phyloP scores from a whole-genome alignment of 2,797 vertebrate species.

The Sebastes oblongus region DNA sequence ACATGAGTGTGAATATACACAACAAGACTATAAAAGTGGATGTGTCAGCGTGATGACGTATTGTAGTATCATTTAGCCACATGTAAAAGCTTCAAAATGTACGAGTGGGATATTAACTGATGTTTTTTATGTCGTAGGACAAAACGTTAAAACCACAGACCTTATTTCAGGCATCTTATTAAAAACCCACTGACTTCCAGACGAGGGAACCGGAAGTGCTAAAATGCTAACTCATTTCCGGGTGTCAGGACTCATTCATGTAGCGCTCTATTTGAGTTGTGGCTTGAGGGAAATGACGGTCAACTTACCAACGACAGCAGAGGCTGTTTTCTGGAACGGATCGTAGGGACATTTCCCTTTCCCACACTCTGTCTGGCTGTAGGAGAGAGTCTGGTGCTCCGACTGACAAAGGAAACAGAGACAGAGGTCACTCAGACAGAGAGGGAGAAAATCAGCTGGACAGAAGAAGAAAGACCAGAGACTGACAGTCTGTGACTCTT shows the following conservation, averaged over 20 bases:
- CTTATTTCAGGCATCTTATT: too few species aligned
- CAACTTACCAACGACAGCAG: slow-evolving; percentile 79
- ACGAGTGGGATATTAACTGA: background rate
- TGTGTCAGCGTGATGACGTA: too few species aligned
- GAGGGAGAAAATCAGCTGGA: background rate
- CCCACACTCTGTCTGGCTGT: slow-evolving; percentile 83
- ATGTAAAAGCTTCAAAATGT: too few species aligned
- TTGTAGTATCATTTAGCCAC: too few species aligned
- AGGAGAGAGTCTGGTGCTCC: slow-evolving; percentile 77
- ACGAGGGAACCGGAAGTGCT: too few species aligned
- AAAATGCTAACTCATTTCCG: too few species aligned
- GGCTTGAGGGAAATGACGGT: background rate
- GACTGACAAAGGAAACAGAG: slow-evolving; percentile 64
- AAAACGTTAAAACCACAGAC: too few species aligned
- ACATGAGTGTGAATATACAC: too few species aligned
- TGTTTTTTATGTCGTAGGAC: too few species aligned
- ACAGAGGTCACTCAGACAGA: slow-evolving; percentile 22
- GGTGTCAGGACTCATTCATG: too few species aligned
- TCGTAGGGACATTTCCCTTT: slow-evolving; percentile 87
- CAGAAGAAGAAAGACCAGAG: background rate
- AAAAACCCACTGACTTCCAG: too few species aligned
- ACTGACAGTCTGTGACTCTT: background rate
- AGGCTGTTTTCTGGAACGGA: slow-evolving; percentile 82
- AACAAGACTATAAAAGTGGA: too few species aligned
- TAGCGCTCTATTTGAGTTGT: background rate